Percentiles rank a stretch among this genome's conserved stretches.
Conservation (phyloP, 1,140 invertebrate genomes). For the Eupristina koningsbergeri region DNA sequence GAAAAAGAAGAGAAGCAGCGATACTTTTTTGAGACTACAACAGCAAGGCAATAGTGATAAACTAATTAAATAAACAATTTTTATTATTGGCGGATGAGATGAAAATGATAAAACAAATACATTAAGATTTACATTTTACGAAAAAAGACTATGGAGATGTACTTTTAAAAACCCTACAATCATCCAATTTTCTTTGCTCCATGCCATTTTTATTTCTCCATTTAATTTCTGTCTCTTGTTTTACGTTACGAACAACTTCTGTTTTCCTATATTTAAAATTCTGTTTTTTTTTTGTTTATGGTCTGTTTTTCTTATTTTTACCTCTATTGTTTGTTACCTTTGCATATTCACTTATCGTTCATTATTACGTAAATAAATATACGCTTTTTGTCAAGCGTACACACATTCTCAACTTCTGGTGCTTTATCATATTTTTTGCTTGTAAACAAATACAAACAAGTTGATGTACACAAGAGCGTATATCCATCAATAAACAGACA, state of each 20-base stretch:
- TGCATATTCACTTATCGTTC: neutral
- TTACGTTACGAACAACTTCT: no score
- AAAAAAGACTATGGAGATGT: constrained; percentile 48
- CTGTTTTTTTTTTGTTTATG: neutral
- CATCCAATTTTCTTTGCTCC: constrained; percentile 19
- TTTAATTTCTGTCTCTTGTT: neutral
- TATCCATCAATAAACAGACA: no score
- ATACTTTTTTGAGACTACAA: constrained; percentile 9
- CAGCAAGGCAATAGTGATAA: constrained; percentile 49
- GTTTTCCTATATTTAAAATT: no score
- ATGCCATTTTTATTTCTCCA: neutral
- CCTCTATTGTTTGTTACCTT: neutral
- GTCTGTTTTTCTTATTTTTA: neutral
- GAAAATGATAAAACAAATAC: constrained; percentile 50
- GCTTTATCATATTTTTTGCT: neutral
- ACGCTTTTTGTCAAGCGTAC: neutral
- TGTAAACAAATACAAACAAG: neutral
- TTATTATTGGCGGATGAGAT: constrained; percentile 51
- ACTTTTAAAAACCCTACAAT: constrained; percentile 43
- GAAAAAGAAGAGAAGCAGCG: constrained; percentile 4
- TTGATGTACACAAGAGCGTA: neutral
- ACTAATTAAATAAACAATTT: constrained; percentile 34
- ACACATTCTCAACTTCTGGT: neutral
- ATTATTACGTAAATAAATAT: constrained; percentile 8
- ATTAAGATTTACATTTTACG: constrained; percentile 52